Evolutionary conservation across 2,797 vertebrate species (phyloP).

Genomic region (Nothura maculosa): DNA sequence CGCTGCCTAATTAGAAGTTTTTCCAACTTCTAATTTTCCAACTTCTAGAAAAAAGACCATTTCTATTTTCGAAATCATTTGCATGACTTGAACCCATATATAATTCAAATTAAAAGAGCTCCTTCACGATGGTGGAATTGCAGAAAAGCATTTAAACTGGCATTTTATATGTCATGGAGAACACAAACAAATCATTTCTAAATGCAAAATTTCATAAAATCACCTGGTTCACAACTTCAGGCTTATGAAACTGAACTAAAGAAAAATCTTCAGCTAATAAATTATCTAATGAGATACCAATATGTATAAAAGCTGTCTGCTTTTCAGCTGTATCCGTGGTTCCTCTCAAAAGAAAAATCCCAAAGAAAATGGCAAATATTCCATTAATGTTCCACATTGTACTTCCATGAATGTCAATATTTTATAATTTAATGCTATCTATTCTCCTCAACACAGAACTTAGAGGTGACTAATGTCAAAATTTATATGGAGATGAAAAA

Average conservation of each 20-base stretch:
- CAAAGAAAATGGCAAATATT: too few relatives aligned
- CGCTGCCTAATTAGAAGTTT: background rate
- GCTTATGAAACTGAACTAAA: background rate
- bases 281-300: background rate
- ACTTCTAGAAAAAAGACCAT: background rate
- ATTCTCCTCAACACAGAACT: background rate
- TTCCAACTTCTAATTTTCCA: too few relatives aligned
- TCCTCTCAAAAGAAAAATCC: background rate
- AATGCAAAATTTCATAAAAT: constrained; percentile 2
- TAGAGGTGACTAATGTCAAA: background rate
- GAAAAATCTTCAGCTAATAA: background rate
- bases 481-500: background rate
- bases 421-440: background rate
- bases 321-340: background rate
- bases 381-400: background rate
- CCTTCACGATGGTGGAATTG: background rate
- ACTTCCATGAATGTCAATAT: background rate
- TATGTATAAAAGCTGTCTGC: background rate
- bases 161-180: background rate
- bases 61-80: background rate
- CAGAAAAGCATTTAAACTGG: constrained; percentile 1
- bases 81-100: background rate
- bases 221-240: background rate
- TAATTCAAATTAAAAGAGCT: constrained; percentile 16
- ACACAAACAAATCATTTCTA: constrained; percentile 5